A percentile compares a stretch with the other conserved stretches of the same genome.
Conservation (phyloP, 2,888 invertebrate genomes). For the Machimus rusticus region DNA sequence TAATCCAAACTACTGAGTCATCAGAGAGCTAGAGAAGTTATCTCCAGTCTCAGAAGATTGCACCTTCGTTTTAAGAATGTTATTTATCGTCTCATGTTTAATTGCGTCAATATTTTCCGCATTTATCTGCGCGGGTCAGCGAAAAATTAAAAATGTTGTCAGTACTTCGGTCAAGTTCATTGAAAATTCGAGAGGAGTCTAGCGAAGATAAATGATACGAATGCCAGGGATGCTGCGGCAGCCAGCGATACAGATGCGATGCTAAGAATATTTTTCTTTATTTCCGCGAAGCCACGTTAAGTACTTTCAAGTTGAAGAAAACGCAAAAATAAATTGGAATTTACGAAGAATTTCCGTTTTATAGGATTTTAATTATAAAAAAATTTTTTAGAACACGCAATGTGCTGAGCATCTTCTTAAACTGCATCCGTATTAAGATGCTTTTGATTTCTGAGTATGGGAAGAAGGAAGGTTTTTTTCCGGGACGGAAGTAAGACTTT, state of each 20-base stretch:
- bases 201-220: neutral
- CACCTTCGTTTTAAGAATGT: neutral
- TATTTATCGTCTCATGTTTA: neutral
- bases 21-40: neutral
- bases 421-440: neutral
- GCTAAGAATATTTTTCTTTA: neutral
- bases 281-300: neutral
- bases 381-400: neutral
- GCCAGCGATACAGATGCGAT: neutral
- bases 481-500: neutral
- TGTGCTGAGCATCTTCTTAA: neutral
- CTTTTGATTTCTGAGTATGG: neutral
- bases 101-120: neutral
- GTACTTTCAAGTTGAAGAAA: neutral
- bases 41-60: neutral
- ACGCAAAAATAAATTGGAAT: neutral
- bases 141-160: neutral
- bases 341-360: neutral
- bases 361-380: neutral
- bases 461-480: neutral
- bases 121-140: neutral
- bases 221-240: neutral
- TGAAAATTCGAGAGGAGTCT: neutral
- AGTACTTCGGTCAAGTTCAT: slow-evolving; percentile 12
- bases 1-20: neutral